These are phyloP conservation scores for Hippopotamus amphibius DNA, from an alignment of 2,113 vertebrate genomes.

Conservation along the genomic window DNA sequence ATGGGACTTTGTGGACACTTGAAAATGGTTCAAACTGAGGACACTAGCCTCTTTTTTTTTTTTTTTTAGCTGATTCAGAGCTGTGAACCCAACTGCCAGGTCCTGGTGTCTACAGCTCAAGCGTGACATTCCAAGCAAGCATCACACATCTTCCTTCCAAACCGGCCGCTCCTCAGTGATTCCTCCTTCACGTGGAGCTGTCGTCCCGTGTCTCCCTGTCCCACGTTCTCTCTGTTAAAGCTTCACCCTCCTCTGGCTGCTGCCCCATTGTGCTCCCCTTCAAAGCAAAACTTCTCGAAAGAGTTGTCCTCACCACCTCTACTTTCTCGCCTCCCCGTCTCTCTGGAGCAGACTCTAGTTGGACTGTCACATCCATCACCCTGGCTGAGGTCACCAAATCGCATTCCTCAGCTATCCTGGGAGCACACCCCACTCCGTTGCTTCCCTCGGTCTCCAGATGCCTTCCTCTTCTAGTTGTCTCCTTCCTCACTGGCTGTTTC, in stretches of 20 bases:
- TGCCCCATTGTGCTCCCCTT: neutral
- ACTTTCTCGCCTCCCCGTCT: fast-evolving
- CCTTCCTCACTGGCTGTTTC: neutral
- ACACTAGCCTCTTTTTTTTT: neutral
- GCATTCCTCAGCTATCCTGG: neutral
- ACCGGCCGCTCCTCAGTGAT: neutral
- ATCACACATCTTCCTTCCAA: neutral
- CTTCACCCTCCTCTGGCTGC: neutral
- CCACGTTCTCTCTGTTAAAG: neutral
- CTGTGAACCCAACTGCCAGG: neutral
- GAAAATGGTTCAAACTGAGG: neutral
- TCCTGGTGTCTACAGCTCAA: neutral
- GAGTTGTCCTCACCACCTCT: neutral
- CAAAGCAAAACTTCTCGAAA: neutral
- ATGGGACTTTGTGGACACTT: neutral
- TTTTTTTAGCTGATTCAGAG: conserved; percentile 9
- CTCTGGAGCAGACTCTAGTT: neutral
- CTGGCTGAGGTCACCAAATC: neutral
- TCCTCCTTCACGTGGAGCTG: neutral
- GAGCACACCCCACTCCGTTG: fast-evolving
- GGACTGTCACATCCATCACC: fast-evolving
- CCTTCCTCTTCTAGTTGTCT: neutral
- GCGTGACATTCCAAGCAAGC: neutral
- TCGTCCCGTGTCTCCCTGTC: neutral
- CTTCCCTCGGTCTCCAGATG: neutral